These are phyloP conservation scores for Neopelma chrysocephalum DNA, from an alignment of 2,797 vertebrate genomes.

Conservation along the genomic window DNA sequence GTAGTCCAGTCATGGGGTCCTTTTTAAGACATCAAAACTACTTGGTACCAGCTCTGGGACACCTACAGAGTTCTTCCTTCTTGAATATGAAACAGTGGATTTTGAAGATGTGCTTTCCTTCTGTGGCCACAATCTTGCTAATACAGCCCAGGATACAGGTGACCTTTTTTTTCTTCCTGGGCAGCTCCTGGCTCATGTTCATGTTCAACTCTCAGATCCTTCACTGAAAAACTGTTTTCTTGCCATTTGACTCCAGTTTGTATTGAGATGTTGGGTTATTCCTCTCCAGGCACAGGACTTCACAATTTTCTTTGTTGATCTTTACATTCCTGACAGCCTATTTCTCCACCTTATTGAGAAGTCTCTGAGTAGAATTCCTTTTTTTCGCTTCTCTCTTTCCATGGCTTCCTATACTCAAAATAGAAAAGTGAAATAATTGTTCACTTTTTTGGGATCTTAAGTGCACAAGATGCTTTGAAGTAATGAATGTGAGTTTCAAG, in stretches of 20 bases:
- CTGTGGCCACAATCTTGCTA: background rate
- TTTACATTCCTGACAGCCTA: background rate
- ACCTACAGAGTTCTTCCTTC: background rate
- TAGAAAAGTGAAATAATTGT: background rate
- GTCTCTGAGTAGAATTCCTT: background rate
- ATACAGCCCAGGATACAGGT: background rate
- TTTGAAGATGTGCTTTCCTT: background rate
- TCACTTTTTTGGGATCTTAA: background rate
- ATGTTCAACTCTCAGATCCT: background rate
- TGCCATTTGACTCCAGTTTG: background rate
- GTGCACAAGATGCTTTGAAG: background rate
- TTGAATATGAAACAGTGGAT: background rate
- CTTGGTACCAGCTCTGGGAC: background rate
- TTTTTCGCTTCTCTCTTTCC: background rate
- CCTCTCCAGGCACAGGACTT: background rate
- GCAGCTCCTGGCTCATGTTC: background rate
- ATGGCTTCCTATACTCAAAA: background rate
- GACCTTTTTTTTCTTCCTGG: background rate
- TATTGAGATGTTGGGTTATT: background rate
- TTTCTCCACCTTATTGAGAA: background rate
- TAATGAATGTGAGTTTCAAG: background rate
- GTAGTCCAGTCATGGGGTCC: accelerated
- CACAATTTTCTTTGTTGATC: background rate
- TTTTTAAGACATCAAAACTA: background rate
- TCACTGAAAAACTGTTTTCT: background rate